phyloP scores from a whole-genome alignment of 2,113 vertebrate species.

The Peucedramus taeniatus region DNA sequence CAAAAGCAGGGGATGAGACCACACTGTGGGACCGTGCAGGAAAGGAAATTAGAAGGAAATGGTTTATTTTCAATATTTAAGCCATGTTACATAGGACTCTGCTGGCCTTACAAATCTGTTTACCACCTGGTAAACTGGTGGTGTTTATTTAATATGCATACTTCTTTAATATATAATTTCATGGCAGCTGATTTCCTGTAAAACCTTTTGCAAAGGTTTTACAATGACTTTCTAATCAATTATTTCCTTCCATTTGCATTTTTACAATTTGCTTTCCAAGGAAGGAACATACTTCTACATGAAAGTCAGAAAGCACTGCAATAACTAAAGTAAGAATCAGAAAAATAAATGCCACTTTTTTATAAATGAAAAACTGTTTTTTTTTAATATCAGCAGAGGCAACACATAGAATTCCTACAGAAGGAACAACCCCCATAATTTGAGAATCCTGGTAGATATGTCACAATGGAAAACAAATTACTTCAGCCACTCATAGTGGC shows the following conservation, averaged over 20 bases:
- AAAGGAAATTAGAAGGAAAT: neutral
- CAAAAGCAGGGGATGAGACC: neutral
- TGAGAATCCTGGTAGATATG: neutral
- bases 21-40: too few relatives aligned
- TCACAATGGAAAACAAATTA: neutral
- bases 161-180: neutral
- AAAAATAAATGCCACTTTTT: neutral
- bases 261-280: neutral
- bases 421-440: neutral
- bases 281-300: neutral
- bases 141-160: neutral
- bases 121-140: neutral
- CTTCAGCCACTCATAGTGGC: neutral
- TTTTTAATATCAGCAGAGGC: neutral
- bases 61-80: neutral
- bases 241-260: neutral
- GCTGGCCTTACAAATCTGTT: neutral
- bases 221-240: neutral
- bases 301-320: neutral
- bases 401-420: neutral
- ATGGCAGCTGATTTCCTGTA: neutral
- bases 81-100: neutral
- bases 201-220: neutral
- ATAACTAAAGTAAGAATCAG: neutral
- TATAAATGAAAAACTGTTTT: neutral